A percentile compares a stretch with the other conserved stretches of the same genome.
These are phyloP conservation scores for Chaetoderma sp. DNA, from an alignment of 2,888 invertebrate species.

Conservation along the genomic window DNA sequence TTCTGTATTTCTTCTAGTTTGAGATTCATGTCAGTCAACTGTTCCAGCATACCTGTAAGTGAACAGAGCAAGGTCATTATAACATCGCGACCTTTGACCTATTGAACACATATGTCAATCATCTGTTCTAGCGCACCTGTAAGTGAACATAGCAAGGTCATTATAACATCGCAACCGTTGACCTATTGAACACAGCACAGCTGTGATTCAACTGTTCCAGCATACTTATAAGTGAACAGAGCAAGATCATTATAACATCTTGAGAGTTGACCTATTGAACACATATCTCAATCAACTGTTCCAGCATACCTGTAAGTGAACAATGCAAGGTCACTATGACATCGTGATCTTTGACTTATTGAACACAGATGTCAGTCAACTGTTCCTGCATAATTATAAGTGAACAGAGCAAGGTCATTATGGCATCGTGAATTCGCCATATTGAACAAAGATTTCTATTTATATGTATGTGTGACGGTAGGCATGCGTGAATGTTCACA, in stretches of 20 bases:
- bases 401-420: background rate
- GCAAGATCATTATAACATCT: too few species aligned
- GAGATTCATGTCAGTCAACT: slow-evolving; percentile 80
- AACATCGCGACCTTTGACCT: background rate
- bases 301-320: slow-evolving; percentile 73
- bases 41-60: slow-evolving; percentile 75
- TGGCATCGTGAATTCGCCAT: too few species aligned
- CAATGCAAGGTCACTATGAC: background rate
- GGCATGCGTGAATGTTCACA: too few species aligned
- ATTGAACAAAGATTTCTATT: too few species aligned
- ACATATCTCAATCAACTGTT: slow-evolving; percentile 80
- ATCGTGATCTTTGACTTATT: background rate
- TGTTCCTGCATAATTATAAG: background rate
- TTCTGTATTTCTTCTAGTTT: slow-evolving; percentile 85
- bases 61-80: background rate
- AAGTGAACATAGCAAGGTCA: background rate
- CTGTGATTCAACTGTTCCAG: background rate
- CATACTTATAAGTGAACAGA: background rate
- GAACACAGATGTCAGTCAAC: background rate
- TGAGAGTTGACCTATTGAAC: too few species aligned
- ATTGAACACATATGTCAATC: background rate
- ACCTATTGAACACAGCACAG: too few species aligned
- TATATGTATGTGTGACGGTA: too few species aligned
- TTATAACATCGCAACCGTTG: too few species aligned
- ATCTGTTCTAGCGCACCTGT: background rate